Percentiles rank a stretch among this genome's conserved stretches.
These are phyloP conservation scores for Salvelinus fontinalis DNA, from an alignment of 2,113 vertebrate genomes.

Conservation along the genomic window DNA sequence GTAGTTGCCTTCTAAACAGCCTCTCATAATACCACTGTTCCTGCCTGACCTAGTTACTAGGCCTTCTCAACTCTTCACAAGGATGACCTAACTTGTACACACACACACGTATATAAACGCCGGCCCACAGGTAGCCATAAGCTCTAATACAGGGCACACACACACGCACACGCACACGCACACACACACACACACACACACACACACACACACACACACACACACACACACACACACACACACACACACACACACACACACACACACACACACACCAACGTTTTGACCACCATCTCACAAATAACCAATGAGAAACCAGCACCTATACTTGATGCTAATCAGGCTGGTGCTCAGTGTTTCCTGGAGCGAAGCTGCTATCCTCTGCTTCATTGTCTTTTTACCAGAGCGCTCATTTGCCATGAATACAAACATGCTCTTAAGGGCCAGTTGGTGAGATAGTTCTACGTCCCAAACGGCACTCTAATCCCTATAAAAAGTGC, in stretches of 20 bases:
- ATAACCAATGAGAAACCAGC: constrained; percentile 36
- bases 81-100: neutral
- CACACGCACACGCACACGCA: constrained; percentile 21
- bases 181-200: constrained; percentile 20
- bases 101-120: neutral
- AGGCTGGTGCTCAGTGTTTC: constrained; percentile 24
- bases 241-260: neutral
- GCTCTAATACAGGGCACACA: neutral
- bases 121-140: neutral
- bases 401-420: constrained; percentile 31
- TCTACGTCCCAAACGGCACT: too few species aligned
- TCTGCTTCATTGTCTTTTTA: constrained; percentile 24
- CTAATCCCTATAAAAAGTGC: too few species aligned
- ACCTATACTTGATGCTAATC: constrained; percentile 59
- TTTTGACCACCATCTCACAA: constrained; percentile 41
- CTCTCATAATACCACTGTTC: constrained; percentile 37
- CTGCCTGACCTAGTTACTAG: constrained; percentile 49
- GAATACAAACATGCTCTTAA: constrained; percentile 41
- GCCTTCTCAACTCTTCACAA: neutral
- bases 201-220: constrained; percentile 6
- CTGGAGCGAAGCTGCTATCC: constrained; percentile 18
- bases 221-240: constrained; percentile 11
- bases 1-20: constrained; percentile 36
- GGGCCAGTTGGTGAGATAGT: too few species aligned
- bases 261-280: constrained; percentile 19